Conservation (phyloP, 2,888 invertebrate genomes). For the Aspidiotus rigidus region DNA sequence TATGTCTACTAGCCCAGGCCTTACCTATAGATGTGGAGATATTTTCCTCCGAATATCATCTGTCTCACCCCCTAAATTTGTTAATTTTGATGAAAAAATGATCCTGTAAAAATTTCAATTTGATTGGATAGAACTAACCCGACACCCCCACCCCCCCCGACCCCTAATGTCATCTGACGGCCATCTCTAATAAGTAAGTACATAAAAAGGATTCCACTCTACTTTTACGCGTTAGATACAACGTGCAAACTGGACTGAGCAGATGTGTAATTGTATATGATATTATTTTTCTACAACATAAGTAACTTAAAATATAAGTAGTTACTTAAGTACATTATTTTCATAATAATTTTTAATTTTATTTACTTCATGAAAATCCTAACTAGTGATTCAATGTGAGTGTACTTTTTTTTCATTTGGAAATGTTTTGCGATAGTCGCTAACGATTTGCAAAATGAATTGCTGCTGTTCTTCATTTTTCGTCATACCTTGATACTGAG, state of each 20-base stretch:
- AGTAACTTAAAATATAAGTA: background rate
- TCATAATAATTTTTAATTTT: no score
- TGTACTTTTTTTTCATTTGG: background rate
- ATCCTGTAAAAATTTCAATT: background rate
- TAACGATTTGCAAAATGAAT: conserved; percentile 5
- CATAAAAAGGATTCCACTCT: background rate
- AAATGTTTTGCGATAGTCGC: background rate
- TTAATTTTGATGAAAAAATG: background rate
- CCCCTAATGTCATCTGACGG: background rate
- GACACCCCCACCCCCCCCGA: no score
- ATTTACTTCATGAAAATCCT: no score
- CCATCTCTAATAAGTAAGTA: background rate
- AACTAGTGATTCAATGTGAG: no score
- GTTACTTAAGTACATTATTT: no score
- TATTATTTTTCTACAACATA: background rate
- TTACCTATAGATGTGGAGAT: no score
- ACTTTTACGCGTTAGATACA: background rate
- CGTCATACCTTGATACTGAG: background rate
- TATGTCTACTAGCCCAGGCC: no score
- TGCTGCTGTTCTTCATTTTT: conserved; percentile 4
- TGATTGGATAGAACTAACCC: conserved; percentile 5
- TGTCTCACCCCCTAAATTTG: no score
- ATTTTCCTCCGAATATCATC: no score
- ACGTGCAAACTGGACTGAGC: background rate
- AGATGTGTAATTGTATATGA: background rate